Evolutionary conservation across 2,888 invertebrate genomes (phyloP).

Genomic region (Tetranychus piercei): DNA sequence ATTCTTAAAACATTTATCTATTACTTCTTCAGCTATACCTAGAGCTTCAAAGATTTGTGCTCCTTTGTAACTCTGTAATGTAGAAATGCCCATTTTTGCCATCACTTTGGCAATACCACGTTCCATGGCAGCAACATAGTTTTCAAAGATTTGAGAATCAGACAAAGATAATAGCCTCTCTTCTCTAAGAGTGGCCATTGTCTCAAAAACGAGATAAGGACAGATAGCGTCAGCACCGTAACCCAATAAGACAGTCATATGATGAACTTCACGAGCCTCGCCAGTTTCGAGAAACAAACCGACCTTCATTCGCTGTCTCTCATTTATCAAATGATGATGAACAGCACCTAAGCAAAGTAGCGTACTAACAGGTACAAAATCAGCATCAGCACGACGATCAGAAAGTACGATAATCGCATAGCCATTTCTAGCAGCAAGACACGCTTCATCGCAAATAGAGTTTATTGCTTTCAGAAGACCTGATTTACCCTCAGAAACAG

Average conservation of each 20-base stretch:
- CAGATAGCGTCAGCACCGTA: slow-evolving; percentile 97
- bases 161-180: slow-evolving; percentile 60
- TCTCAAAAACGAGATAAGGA: slow-evolving; percentile 86
- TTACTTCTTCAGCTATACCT: slow-evolving; percentile 72
- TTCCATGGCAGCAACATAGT: slow-evolving; percentile 77
- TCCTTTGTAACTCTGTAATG: slow-evolving; percentile 91
- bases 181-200: slow-evolving; percentile 63
- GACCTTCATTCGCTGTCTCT: slow-evolving; percentile 84
- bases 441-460: slow-evolving; percentile 58
- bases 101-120: slow-evolving; percentile 68
- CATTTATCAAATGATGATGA: slow-evolving; percentile 86
- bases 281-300: slow-evolving; percentile 86
- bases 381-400: slow-evolving; percentile 41
- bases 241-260: slow-evolving; percentile 80
- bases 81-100: slow-evolving; percentile 99
- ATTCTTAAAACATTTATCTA: slow-evolving; percentile 77
- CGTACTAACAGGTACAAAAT: slow-evolving; percentile 56
- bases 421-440: slow-evolving; percentile 52
- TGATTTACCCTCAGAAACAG: slow-evolving; percentile 48
- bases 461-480: slow-evolving; percentile 55
- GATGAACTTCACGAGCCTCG: slow-evolving; percentile 79
- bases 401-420: slow-evolving; percentile 71
- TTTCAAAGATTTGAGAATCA: slow-evolving; percentile 59
- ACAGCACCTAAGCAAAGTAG: slow-evolving; percentile 73
- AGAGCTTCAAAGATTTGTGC: slow-evolving; percentile 99